Conservation (phyloP, 2,797 vertebrate genomes). For the Pangasius larnaudii region DNA sequence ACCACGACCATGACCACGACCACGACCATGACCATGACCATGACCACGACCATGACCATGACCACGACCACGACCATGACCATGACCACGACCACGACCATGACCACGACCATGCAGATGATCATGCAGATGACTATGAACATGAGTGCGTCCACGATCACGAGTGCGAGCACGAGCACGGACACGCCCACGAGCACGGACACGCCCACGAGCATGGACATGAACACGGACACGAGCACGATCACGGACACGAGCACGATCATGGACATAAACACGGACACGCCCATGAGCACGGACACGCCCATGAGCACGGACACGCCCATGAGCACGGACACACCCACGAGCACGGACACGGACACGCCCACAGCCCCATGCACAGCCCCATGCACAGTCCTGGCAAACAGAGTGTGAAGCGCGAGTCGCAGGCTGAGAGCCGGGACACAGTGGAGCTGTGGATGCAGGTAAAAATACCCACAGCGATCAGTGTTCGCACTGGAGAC, state of each 20-base stretch:
- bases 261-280: not conserved
- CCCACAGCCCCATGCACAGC: conserved; percentile 47
- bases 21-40: not conserved
- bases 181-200: conserved; percentile 20
- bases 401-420: conserved; percentile 63
- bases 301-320: conserved; percentile 57
- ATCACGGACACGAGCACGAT: conserved; percentile 33
- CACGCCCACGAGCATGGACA: not conserved
- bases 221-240: not conserved
- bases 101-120: conserved; percentile 17
- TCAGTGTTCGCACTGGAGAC: conserved; percentile 7
- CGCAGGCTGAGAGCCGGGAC: conserved; percentile 72
- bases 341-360: conserved; percentile 26
- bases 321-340: conserved; percentile 42
- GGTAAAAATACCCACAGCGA: conserved; percentile 64
- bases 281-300: not conserved
- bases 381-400: conserved; percentile 19
- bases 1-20: not conserved
- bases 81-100: conserved; percentile 33
- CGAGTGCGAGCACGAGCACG: not conserved
- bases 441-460: conserved; percentile 85
- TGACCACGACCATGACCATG: not conserved
- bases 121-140: not conserved
- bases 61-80: not conserved
- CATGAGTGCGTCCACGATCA: conserved; percentile 23